Base-by-base conservation (phyloP, 2,797 vertebrate species). In the Pteronotus mesoamericanus region DNA sequence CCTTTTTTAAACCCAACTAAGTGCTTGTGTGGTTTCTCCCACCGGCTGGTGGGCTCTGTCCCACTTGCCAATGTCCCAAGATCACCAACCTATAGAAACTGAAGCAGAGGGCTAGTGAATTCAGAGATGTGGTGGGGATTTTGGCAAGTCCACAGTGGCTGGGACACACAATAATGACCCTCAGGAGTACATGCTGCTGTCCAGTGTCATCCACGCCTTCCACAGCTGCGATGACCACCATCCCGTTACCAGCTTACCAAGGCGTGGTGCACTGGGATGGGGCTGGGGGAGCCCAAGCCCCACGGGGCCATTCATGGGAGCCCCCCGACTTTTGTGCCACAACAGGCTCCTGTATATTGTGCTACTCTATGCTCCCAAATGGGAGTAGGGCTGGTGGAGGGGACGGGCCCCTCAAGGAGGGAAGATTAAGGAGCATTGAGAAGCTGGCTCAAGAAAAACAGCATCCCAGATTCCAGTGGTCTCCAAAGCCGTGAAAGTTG, bases 1-100 rank as follows among this genome's bases (percentile, higher is more conserved):
- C 89, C 88, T 97, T 97, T 97, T 97, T 74, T 75, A 97, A 96
- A 92, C 88, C 79, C 42, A 9, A 32, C 46, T 59, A 11, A 0
- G 72, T 29, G 87, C 89, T 51, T 18, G 66, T 78, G 57, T 97
- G 69, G n/a, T 96, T 83, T 83, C 84, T 94, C 11, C 24, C 6
- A 1, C 16, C 16, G 2, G 29, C 61, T 64, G 39, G 26, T 24
- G 72, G 24, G 15, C 22, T 32, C 39, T 18, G 46, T 53, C 34
- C 34, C 15, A 6, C 53, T 80, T 16, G 2, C 19, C 7, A 8
- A 0, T 34, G 51, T 18, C n/a, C 55, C 75, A 53, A 11, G 22
- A 48, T 26, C 74, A 29, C 51, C 55, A 7, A 42, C 24, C 51
- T n/a, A 53, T 57, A 59, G 51, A 80, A 94, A 42, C 72, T 9